phyloP scores from a whole-genome alignment of 2,113 vertebrate species.

The Speoplatyrhinus poulsoni region DNA sequence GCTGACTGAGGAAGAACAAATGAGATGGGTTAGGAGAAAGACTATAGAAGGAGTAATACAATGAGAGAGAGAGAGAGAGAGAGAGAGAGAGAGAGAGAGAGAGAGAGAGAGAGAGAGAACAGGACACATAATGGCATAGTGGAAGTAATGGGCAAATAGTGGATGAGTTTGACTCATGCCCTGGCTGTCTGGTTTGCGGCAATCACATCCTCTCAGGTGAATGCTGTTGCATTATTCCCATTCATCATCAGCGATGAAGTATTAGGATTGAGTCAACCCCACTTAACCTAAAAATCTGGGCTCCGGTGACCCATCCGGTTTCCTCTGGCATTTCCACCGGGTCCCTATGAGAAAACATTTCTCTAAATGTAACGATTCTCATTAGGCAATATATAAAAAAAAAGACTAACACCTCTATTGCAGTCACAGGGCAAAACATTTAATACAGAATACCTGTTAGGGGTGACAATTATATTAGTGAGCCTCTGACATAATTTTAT shows the following conservation, averaged over 20 bases:
- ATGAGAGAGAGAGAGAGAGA: constrained; percentile 2
- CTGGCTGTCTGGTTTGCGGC: neutral
- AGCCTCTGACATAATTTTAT: too few relatives aligned
- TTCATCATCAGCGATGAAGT: constrained; percentile 1
- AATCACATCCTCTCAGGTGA: constrained; percentile 16
- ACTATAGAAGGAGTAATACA: neutral
- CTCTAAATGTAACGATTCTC: too few relatives aligned
- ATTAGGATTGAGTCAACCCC: constrained; percentile 18
- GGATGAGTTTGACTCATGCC: constrained; percentile 8
- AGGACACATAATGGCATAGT: neutral
- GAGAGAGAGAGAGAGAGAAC: constrained; percentile 16
- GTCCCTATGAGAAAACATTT: too few relatives aligned
- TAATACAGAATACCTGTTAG: too few relatives aligned
- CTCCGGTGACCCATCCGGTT: too few relatives aligned
- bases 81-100: neutral
- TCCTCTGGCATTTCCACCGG: too few relatives aligned
- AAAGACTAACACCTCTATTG: too few relatives aligned
- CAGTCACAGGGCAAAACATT: too few relatives aligned
- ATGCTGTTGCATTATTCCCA: constrained; percentile 21
- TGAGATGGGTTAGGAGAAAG: too few relatives aligned
- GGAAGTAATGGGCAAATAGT: neutral
- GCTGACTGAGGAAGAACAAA: too few relatives aligned
- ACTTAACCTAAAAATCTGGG: constrained; percentile 36
- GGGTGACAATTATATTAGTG: too few relatives aligned
- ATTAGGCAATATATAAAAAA: too few relatives aligned